Evolutionary conservation across 2,113 vertebrate species (phyloP), one percentile per base, ranked within the genome.

Genomic region (Corapipo altera): DNA sequence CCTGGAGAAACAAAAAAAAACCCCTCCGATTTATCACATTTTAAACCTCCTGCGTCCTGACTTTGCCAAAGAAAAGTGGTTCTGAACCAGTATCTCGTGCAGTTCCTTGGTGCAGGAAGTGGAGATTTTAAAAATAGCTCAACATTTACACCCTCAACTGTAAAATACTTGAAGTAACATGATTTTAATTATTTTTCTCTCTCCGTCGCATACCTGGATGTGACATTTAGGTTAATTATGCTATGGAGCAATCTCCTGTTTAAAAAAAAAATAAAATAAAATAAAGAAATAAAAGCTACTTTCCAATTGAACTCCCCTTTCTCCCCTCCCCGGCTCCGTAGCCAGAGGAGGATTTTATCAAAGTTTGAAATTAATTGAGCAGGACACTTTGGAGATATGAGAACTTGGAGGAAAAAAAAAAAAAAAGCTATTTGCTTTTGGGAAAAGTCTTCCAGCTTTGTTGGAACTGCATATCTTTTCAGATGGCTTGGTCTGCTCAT

Each of bases 331-430:
- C 7, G 62, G 48, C 83, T 91, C 48, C 0, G 1, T 92, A 88
- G 93, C 88, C 79, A 82, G 92, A 94, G 95, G 92, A 96, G 88
- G 70, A 65, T 93, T 89, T 92, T 94, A 86, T 89, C 95, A 65
- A 86, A 86, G 57, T 69, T 95, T 71, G 80, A 74, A 94, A 90
- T 91, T 88, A 93, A 94, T 96, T 92, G 92, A 69, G 64, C 48
- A 71, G 84, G 93, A 65, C 90, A 43, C 76, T 93, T 83, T 37
- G 35, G 75, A 96, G 70, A 91, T 72, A 65, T 0, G 13, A 84
- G 49, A 79, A 85, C 65, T 61, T 78, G 52, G 79, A 52, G 5
- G 14, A 20, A 18, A 67, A 81, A n/a, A 58, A 21, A 39, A 41
- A 64, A 64, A 71, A 71, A 49, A 73, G 24, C 65, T 80, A 4